A percentile compares a stretch with the other conserved stretches of the same genome.
These are phyloP conservation scores for Hyposoter dolosus DNA, from an alignment of 2,888 invertebrate species.

Conservation along the genomic window DNA sequence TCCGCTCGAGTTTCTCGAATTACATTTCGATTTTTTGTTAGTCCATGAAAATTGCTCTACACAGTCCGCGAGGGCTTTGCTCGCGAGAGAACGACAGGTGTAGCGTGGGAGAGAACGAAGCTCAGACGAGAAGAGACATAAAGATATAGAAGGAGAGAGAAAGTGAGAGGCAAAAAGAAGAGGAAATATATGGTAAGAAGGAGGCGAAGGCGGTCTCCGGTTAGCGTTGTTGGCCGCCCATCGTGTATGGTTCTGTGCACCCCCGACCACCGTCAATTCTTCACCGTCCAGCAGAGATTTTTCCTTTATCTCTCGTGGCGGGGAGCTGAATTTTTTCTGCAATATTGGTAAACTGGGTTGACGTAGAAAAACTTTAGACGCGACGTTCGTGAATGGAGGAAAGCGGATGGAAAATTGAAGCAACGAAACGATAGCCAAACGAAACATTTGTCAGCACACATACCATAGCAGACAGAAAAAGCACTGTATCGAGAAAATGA, in stretches of 20 bases:
- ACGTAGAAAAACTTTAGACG: not conserved
- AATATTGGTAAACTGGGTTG: not conserved
- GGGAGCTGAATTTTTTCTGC: slow-evolving; percentile 15
- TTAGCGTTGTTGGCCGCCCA: slow-evolving; percentile 81
- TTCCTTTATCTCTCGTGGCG: slow-evolving; percentile 19
- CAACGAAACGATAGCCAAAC: too few species aligned
- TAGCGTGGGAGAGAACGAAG: slow-evolving; percentile 81
- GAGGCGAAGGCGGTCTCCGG: slow-evolving; percentile 82
- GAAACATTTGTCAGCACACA: too few species aligned
- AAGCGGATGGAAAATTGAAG: not conserved
- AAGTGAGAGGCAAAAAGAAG: slow-evolving; percentile 58
- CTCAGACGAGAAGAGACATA: slow-evolving; percentile 70
- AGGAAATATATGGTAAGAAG: slow-evolving; percentile 58
- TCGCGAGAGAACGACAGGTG: slow-evolving; percentile 80
- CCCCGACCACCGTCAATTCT: slow-evolving; percentile 71
- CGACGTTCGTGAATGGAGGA: slow-evolving; percentile 30
- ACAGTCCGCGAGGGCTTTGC: slow-evolving; percentile 47
- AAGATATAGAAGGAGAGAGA: slow-evolving; percentile 48
- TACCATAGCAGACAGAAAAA: too few species aligned
- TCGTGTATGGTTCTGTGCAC: slow-evolving; percentile 74
- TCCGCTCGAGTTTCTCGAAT: not conserved
- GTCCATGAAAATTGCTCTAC: not conserved
- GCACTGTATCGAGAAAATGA: too few species aligned
- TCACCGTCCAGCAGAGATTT: slow-evolving; percentile 37
- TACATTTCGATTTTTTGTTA: not conserved